A percentile compares a stretch with the other conserved stretches of the same genome.
These are phyloP conservation scores for Cinclus mexicanus DNA, from an alignment of 2,113 vertebrate genomes.

Conservation along the genomic window DNA sequence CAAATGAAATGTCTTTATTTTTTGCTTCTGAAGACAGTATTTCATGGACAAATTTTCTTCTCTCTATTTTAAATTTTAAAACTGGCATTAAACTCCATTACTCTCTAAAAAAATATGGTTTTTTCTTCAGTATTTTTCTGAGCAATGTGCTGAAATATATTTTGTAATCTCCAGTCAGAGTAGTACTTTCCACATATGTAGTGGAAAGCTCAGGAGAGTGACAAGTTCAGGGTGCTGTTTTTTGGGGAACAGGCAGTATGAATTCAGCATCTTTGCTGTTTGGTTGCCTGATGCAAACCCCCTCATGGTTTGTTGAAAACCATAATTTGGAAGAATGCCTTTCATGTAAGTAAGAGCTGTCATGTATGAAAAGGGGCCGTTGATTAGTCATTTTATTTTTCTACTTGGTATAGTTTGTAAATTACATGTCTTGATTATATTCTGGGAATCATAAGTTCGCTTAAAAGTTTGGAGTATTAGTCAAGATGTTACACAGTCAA, in stretches of 20 bases:
- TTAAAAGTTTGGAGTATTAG: not conserved
- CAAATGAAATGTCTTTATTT: not conserved
- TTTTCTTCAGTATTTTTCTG: not conserved
- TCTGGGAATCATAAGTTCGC: not conserved
- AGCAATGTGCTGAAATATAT: not conserved
- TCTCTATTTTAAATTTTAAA: not conserved
- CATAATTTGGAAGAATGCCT: not conserved
- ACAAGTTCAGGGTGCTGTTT: accelerated
- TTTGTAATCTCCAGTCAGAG: not conserved
- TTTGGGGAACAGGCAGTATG: accelerated
- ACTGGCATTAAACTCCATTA: not conserved
- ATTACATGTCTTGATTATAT: not conserved
- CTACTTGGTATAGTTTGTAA: not conserved
- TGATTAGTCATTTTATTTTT: not conserved
- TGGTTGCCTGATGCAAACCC: not conserved
- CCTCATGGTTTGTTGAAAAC: not conserved
- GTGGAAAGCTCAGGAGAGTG: not conserved
- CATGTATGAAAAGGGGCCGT: not conserved
- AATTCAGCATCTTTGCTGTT: not conserved
- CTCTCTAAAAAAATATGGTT: not conserved
- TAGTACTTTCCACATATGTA: accelerated
- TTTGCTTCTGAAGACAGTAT: not conserved
- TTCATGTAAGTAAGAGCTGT: not conserved
- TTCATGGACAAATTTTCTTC: not conserved
- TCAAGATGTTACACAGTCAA: not conserved